Percentiles rank a stretch among this genome's conserved stretches.
Conservation (phyloP, 2,113 vertebrate species). For the Malurus cyaneus region DNA sequence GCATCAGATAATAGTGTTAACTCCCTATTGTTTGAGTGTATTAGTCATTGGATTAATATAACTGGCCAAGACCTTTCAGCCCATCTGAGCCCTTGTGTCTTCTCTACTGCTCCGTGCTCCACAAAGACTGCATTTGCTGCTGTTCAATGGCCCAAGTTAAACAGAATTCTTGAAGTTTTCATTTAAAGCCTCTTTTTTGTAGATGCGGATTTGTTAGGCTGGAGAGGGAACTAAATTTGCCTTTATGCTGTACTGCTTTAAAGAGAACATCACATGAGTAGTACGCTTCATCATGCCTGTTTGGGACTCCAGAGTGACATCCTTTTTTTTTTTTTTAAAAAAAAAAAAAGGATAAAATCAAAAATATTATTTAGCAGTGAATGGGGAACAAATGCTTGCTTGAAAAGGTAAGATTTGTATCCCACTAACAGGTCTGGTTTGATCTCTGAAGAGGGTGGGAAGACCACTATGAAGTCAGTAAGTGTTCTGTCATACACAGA, state of each 20-base stretch:
- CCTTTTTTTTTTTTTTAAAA: accelerated
- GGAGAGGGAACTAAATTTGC: neutral
- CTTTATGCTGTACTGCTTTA: neutral
- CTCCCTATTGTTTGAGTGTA: neutral
- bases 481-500: neutral
- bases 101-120: neutral
- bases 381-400: neutral
- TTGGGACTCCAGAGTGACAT: neutral
- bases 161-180: neutral
- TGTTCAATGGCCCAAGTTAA: neutral
- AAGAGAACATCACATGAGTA: neutral
- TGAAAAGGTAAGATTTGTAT: neutral
- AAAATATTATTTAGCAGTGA: neutral
- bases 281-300: neutral
- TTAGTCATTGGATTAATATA: neutral
- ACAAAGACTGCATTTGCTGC: neutral
- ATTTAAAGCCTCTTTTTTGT: neutral
- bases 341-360: too few species aligned
- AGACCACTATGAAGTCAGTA: neutral
- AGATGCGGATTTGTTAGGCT: neutral
- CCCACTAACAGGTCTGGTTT: neutral
- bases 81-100: neutral
- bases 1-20: neutral
- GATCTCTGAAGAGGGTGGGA: neutral
- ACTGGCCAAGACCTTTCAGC: neutral